Percentiles rank a stretch among this genome's conserved stretches.
Conservation (phyloP, 1,140 invertebrate genomes). For the Campoletis sonorensis region DNA sequence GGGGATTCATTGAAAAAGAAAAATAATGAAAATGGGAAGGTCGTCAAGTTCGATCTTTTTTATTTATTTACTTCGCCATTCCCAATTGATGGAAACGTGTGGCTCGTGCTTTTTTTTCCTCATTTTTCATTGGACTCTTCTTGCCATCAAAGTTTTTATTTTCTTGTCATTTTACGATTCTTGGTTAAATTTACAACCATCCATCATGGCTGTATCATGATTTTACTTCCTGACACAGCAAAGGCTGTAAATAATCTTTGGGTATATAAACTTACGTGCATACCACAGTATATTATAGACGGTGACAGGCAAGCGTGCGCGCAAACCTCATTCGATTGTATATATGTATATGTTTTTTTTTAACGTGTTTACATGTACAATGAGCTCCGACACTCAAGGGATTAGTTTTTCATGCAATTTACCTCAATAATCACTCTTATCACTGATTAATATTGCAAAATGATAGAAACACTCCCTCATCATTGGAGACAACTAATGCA, state of each 20-base stretch:
- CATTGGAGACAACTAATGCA: not conserved
- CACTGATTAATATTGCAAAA: not conserved
- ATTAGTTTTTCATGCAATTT: conserved; percentile 33
- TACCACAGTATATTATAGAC: conserved; percentile 6
- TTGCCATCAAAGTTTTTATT: not conserved
- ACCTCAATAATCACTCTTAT: not conserved
- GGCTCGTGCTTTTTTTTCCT: not conserved
- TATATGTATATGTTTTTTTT: not conserved
- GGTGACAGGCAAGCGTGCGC: conserved; percentile 16
- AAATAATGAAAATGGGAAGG: too few relatives aligned
- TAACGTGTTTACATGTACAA: too few relatives aligned
- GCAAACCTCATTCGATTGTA: not conserved
- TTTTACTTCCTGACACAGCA: conserved; percentile 57
- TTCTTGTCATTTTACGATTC: conserved; percentile 38
- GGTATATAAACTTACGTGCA: conserved; percentile 7
- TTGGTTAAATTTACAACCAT: conserved; percentile 60
- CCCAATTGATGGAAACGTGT: conserved; percentile 9
- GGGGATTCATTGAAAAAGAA: too few relatives aligned
- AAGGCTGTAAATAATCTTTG: conserved; percentile 59
- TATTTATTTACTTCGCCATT: not conserved
- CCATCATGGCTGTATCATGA: conserved; percentile 66
- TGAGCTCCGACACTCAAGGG: not conserved
- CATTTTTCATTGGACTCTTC: conserved; percentile 6
- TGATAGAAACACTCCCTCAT: not conserved
- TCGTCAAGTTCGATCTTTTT: not conserved